These are phyloP conservation scores for Sarcophaga peregrina DNA, from an alignment of 1,140 invertebrate species.

Conservation along the genomic window DNA sequence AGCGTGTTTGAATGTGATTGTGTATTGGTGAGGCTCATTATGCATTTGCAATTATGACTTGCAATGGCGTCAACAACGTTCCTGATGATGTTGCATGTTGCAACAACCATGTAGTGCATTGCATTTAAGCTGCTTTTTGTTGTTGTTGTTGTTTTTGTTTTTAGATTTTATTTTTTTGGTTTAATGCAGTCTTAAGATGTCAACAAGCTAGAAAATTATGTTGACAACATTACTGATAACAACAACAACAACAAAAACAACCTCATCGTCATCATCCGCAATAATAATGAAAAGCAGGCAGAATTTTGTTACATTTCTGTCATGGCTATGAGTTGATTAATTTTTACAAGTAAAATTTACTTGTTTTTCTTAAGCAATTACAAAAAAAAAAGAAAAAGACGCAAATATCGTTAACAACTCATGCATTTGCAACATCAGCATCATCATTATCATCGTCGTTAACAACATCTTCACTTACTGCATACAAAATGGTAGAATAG, in stretches of 20 bases:
- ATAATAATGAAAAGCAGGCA: no score
- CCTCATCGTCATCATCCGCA: background rate
- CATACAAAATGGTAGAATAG: background rate
- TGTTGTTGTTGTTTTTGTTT: background rate
- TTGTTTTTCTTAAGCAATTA: no score
- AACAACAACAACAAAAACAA: conserved; percentile 17
- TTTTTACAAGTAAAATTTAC: background rate
- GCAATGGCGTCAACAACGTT: conserved; percentile 31
- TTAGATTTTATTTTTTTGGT: background rate
- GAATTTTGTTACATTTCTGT: background rate
- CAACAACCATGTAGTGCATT: conserved; percentile 10
- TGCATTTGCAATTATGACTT: conserved; percentile 39
- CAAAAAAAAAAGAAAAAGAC: background rate
- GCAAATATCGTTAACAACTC: background rate
- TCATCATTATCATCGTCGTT: background rate
- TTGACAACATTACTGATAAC: conserved; percentile 23
- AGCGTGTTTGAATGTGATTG: background rate
- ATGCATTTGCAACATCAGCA: background rate
- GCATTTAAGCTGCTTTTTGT: background rate
- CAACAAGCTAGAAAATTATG: conserved; percentile 33
- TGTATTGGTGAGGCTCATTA: conserved; percentile 21
- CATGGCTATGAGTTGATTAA: background rate
- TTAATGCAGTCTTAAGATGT: conserved; percentile 33
- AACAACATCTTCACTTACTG: no score
- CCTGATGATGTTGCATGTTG: background rate